Conservation (phyloP, 23 tunicate genomes). For the Botrylloides violaceus region DNA sequence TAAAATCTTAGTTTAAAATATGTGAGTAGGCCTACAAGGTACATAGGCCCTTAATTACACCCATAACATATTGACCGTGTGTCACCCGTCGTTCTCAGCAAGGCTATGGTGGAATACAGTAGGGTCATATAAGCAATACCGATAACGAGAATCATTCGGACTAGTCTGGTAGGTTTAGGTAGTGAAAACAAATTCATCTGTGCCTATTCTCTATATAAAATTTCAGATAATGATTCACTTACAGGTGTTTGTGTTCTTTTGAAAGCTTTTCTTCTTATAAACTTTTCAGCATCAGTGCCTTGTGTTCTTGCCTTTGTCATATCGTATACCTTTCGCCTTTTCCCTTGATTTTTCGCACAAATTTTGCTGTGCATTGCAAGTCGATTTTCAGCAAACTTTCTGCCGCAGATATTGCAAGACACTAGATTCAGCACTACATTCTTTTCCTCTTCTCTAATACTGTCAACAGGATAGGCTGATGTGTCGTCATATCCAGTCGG, state of each 20-base stretch:
- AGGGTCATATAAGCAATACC: too few relatives aligned
- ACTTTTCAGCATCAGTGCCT: conserved; percentile 77
- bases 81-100: too few relatives aligned
- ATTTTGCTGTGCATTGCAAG: conserved; percentile 54
- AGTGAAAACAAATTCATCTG: too few relatives aligned
- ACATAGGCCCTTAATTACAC: too few relatives aligned
- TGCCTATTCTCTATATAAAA: too few relatives aligned
- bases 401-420: conserved; percentile 74
- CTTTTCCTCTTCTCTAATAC: not conserved
- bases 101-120: too few relatives aligned
- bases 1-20: too few relatives aligned
- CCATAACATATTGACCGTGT: too few relatives aligned
- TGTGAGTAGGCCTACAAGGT: too few relatives aligned
- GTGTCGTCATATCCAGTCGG: not conserved
- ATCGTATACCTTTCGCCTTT: conserved; percentile 76
- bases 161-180: not conserved
- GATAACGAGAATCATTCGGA: not conserved
- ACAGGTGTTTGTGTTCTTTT: conserved; percentile 11
- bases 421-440: conserved; percentile 25
- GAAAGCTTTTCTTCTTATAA: conserved; percentile 6
- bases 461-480: not conserved
- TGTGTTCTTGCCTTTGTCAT: conserved; percentile 77
- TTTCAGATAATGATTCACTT: not conserved
- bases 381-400: conserved; percentile 67
- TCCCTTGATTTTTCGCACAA: conserved; percentile 54